Evolutionary conservation across 2,113 vertebrate species (phyloP).

Genomic region (Onychostoma macrolepis): DNA sequence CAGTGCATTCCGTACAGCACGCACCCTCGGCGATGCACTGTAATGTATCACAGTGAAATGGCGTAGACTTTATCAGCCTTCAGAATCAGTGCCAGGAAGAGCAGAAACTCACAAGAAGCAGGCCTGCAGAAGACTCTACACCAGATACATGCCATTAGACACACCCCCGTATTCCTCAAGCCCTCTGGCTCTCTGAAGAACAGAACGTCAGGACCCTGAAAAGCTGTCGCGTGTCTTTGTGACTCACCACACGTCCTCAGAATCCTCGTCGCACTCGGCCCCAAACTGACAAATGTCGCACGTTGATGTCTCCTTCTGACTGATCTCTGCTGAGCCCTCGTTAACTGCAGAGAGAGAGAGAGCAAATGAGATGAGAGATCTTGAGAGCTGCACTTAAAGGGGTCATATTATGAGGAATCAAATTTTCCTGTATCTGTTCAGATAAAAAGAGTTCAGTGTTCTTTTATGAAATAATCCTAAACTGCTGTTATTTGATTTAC

Average conservation of each 20-base stretch:
- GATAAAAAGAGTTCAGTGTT: not conserved
- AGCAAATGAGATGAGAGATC: not conserved
- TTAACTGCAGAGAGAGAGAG: slow-evolving; percentile 82
- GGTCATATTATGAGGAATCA: not conserved
- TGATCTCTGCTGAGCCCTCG: slow-evolving; percentile 95
- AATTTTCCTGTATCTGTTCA: not conserved
- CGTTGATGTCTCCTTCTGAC: slow-evolving; percentile 96
- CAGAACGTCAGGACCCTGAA: slow-evolving; percentile 4
- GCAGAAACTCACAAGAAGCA: not conserved
- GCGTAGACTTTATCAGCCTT: slow-evolving; percentile 33
- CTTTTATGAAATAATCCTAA: not conserved
- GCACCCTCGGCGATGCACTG: slow-evolving; percentile 19
- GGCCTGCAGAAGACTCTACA: slow-evolving; percentile 23
- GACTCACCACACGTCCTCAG: slow-evolving; percentile 96
- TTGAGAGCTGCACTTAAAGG: not conserved
- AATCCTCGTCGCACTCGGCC: slow-evolving; percentile 97
- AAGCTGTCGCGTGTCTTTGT: not conserved
- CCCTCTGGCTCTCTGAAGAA: slow-evolving; percentile 3
- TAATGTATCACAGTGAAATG: slow-evolving; percentile 34
- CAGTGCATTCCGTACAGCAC: not conserved
- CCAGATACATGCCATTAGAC: slow-evolving; percentile 37
- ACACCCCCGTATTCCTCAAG: not conserved
- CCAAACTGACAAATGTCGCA: slow-evolving; percentile 99
- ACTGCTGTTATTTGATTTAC: not conserved
- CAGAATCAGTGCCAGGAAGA: slow-evolving; percentile 23